phyloP scores from a whole-genome alignment of 2,797 vertebrate genomes.

The Anguilla megastoma region DNA sequence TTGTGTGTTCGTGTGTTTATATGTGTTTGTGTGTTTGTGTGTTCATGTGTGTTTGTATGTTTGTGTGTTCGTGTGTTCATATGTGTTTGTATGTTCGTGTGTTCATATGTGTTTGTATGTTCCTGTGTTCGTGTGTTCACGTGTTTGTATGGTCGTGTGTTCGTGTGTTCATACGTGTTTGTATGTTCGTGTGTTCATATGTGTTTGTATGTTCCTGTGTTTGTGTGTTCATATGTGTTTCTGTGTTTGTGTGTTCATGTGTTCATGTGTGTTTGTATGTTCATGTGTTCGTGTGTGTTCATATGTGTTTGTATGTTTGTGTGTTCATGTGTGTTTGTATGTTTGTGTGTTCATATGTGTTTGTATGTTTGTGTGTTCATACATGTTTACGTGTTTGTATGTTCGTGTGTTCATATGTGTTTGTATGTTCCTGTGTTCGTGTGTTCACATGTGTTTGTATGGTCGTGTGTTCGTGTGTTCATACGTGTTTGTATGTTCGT shows the following conservation, averaged over 20 bases:
- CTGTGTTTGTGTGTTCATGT: too few relatives aligned
- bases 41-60: neutral
- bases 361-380: too few relatives aligned
- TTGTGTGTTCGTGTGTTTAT: too few relatives aligned
- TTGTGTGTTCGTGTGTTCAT: neutral
- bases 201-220: neutral
- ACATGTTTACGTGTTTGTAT: neutral
- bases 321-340: too few relatives aligned
- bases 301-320: too few relatives aligned
- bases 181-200: neutral
- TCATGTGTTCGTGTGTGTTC: neutral
- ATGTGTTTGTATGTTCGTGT: neutral
- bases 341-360: too few relatives aligned
- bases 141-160: neutral
- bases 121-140: neutral
- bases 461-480: neutral
- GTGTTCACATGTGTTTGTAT: too few relatives aligned
- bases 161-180: too few relatives aligned
- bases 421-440: too few relatives aligned
- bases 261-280: too few relatives aligned
- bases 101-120: too few relatives aligned
- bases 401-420: neutral
- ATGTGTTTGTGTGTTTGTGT: neutral
- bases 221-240: neutral
- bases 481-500: slow-evolving; percentile 18